Conservation (phyloP, 1,140 invertebrate genomes). For the Pseudachorutes palmiensis region DNA sequence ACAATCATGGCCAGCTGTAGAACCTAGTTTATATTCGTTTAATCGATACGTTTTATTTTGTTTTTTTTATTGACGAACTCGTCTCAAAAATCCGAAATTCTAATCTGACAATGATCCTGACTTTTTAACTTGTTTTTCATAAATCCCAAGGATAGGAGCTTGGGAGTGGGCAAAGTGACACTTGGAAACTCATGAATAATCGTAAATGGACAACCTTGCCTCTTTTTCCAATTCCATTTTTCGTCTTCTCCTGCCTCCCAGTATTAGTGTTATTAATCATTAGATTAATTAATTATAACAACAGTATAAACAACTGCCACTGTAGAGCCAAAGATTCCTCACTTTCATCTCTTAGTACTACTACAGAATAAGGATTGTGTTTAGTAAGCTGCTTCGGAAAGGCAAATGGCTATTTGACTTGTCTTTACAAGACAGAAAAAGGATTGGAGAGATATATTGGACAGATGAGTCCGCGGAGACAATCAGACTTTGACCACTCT, state of each 20-base stretch:
- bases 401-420: neutral
- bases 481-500: constrained; percentile 39
- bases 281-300: too few relatives aligned
- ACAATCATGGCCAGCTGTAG: neutral
- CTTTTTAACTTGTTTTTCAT: neutral
- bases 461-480: constrained; percentile 38
- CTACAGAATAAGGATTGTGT: neutral
- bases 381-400: neutral
- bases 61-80: constrained; percentile 2
- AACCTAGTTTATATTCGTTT: neutral
- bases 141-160: neutral
- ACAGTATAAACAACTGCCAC: too few relatives aligned
- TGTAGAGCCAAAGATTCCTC: too few relatives aligned
- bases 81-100: constrained; percentile 5
- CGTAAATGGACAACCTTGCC: too few relatives aligned
- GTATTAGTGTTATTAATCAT: too few relatives aligned
- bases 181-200: neutral
- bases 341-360: too few relatives aligned
- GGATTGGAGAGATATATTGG: constrained; percentile 37
- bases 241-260: too few relatives aligned
- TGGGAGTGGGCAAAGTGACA: neutral
- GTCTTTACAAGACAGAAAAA: neutral
- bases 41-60: neutral
- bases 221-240: too few relatives aligned
- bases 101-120: constrained; percentile 3